Evolutionary conservation across 2,113 vertebrate species (phyloP).

Genomic region (Polypterus senegalus): DNA sequence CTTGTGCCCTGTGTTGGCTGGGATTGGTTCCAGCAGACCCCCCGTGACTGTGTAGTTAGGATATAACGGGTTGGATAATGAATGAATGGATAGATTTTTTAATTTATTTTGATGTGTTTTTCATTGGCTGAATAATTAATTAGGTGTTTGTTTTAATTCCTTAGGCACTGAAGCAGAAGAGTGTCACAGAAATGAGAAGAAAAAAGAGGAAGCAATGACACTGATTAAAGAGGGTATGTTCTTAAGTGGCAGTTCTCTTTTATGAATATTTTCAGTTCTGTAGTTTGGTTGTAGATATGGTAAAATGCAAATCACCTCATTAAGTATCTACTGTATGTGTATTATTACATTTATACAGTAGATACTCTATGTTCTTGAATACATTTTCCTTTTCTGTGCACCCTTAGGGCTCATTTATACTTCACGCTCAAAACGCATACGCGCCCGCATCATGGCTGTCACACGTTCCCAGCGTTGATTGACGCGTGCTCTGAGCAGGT

Average conservation of each 20-base stretch:
- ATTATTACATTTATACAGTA: background rate
- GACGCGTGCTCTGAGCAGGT: no score
- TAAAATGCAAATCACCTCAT: no score
- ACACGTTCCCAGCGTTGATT: no score
- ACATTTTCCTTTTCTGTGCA: background rate
- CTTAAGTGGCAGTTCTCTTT: background rate
- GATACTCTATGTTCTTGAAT: background rate
- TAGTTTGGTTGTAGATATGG: background rate
- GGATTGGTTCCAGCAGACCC: background rate
- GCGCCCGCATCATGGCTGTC: no score
- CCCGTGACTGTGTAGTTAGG: background rate
- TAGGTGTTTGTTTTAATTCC: slow-evolving; percentile 15
- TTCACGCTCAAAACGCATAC: no score
- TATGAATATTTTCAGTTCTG: background rate
- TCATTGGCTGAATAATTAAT: background rate
- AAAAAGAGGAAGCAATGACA: slow-evolving; percentile 78
- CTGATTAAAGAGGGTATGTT: slow-evolving; percentile 81
- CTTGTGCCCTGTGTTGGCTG: background rate
- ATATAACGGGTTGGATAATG: background rate
- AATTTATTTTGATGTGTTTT: background rate
- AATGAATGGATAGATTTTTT: background rate
- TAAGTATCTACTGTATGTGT: no score
- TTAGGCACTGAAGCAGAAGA: slow-evolving; percentile 66
- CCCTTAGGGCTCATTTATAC: background rate
- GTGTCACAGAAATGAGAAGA: slow-evolving; percentile 63